A percentile compares a stretch with the other conserved stretches of the same genome.
phyloP scores from a whole-genome alignment of 2,888 invertebrate genomes.

The Caenorhabditis sp. region DNA sequence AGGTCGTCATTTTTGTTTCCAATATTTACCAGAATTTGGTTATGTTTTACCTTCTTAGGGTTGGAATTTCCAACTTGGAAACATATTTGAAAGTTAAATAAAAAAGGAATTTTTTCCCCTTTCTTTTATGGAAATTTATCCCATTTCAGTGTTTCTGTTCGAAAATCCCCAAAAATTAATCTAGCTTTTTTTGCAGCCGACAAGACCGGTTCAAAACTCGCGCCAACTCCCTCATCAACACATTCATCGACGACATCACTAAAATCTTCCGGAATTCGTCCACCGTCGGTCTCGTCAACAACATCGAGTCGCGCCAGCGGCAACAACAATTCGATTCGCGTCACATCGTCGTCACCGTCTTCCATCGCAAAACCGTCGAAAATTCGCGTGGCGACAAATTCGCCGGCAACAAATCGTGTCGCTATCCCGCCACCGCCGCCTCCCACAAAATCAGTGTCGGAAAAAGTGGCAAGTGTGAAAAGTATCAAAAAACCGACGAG shows the following conservation, averaged over 20 bases:
- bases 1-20: too few relatives aligned
- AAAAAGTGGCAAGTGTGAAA: not conserved
- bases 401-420: not conserved
- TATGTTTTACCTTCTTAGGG: too few relatives aligned
- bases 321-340: not conserved
- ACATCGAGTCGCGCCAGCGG: not conserved
- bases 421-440: not conserved
- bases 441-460: too few relatives aligned
- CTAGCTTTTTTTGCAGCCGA: not conserved
- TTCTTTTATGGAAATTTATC: too few relatives aligned
- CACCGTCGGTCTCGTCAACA: not conserved
- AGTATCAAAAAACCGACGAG: not conserved
- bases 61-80: too few relatives aligned
- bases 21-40: too few relatives aligned
- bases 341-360: not conserved
- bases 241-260: not conserved
- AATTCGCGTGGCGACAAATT: not conserved
- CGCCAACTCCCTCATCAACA: not conserved
- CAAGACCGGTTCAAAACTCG: not conserved
- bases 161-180: too few relatives aligned
- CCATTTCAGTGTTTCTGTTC: too few relatives aligned
- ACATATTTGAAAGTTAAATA: too few relatives aligned
- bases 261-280: not conserved
- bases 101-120: too few relatives aligned
- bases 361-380: not conserved